These are phyloP conservation scores for Malaclemys terrapin DNA, from an alignment of 2,113 vertebrate genomes.

Conservation along the genomic window DNA sequence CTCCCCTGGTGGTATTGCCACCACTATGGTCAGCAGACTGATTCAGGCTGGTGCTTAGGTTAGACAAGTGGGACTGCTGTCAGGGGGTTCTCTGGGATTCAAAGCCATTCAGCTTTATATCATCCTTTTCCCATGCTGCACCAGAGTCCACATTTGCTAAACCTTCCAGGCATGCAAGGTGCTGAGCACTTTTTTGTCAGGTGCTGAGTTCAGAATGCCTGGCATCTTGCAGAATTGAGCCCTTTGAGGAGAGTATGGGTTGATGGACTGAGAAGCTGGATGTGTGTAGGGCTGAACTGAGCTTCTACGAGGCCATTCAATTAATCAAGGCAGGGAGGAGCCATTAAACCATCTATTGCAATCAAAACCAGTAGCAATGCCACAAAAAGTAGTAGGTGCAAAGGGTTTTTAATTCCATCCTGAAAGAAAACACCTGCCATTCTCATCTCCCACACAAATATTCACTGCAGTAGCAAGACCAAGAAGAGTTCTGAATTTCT, in stretches of 20 bases:
- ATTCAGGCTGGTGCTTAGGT: neutral
- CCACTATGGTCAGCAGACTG: neutral
- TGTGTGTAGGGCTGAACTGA: rapidly evolving
- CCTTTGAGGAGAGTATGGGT: neutral
- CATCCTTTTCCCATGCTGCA: neutral
- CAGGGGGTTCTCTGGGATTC: neutral
- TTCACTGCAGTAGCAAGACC: neutral
- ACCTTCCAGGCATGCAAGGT: neutral
- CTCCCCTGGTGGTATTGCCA: neutral
- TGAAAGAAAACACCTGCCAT: neutral
- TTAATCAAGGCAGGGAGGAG: neutral
- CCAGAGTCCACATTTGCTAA: neutral
- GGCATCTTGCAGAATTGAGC: neutral
- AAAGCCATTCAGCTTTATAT: neutral
- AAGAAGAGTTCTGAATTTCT: neutral
- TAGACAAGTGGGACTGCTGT: neutral
- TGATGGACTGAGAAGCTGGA: neutral
- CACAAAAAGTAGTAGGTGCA: neutral
- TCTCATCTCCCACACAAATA: neutral
- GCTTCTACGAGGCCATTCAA: neutral
- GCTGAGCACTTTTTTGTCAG: neutral
- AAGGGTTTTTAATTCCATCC: neutral
- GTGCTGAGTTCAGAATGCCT: neutral
- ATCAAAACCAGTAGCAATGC: neutral
- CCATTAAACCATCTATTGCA: neutral